Base-by-base conservation (phyloP, 2,888 invertebrate species). In the Erannis defoliaria region DNA sequence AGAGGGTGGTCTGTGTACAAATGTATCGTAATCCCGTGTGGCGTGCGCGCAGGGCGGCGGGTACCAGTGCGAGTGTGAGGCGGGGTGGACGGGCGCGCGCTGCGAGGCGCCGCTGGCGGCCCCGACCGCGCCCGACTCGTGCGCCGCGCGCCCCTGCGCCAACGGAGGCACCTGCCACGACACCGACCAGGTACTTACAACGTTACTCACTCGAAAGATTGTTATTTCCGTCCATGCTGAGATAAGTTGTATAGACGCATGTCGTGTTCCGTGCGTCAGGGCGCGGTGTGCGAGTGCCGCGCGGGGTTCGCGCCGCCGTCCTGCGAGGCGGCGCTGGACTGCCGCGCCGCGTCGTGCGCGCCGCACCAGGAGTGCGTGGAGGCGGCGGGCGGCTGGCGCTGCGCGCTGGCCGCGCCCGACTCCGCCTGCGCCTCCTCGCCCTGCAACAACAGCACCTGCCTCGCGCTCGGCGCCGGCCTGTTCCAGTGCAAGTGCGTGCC, bases 391-490 rank as follows among this genome's bases (percentile, higher is more conserved):
- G 51, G 40, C 56, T 96, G 96, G 89, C 88, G 90, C 12, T 97
- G 97, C 85, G 87, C 86, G 8, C 82, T 89, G 69, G 86, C 92
- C 35, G 94, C 95, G 75, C 93, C 95, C 14, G 94, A 95, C 80
- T 95, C 96, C 48, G 94, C 95, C 57, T 96, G 97, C 83, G 90
- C 93, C 12, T 86, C 92, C 48, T 91, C 94, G 70, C 95, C 96
- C 26, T 98, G 98, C 92, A 94, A 95, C 85, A 96, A 96, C 88
- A 97, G 95, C 74, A 95, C 95, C 55, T 97, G 97, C 85, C 87
- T 93, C 65, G 95, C 95, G 82, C 95, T 95, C 78, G 86, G 85
- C 74, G 66, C 93, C 66, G 94, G 94, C 68, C 94, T 95, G 69
- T 96, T 94, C 89, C 94, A 94, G 74, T 98, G 98, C 93, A 81